These are phyloP conservation scores for Boulengeromyrus knoepffleri DNA, from an alignment of 2,113 vertebrate genomes.

Conservation along the genomic window DNA sequence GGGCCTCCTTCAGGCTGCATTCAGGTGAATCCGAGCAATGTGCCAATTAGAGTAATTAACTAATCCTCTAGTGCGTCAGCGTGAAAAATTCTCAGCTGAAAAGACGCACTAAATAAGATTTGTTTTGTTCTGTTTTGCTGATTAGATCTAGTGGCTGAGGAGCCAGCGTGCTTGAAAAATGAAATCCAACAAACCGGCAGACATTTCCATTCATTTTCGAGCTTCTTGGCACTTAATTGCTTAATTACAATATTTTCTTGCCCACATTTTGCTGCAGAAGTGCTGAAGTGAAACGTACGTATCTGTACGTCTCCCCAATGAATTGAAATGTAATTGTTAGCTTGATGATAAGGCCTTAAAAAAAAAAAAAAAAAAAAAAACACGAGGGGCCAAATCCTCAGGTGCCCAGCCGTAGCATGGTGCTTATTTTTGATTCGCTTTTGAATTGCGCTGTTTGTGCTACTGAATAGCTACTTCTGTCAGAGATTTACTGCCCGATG, in stretches of 20 bases:
- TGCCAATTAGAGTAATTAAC: slow-evolving; percentile 15
- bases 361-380: too few relatives aligned
- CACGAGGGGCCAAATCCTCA: background rate
- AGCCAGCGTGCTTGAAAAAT: background rate
- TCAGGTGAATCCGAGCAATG: slow-evolving; percentile 14
- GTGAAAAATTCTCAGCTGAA: background rate
- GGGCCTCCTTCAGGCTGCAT: background rate
- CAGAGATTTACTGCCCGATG: background rate
- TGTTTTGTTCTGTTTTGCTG: slow-evolving; percentile 6
- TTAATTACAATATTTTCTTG: slow-evolving; percentile 3
- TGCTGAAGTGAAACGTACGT: background rate
- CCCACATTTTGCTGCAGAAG: background rate
- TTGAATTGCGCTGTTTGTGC: background rate
- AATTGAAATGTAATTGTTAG: background rate
- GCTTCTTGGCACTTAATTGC: background rate
- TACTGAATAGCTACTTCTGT: background rate
- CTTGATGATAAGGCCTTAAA: background rate
- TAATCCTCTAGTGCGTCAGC: background rate
- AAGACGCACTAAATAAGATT: background rate
- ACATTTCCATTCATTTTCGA: background rate
- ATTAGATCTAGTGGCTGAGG: background rate
- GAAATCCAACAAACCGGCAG: background rate
- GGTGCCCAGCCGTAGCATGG: background rate
- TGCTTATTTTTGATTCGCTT: background rate
- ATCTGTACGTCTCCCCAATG: background rate